Evolutionary conservation across 1,140 invertebrate genomes (phyloP), one percentile per base, ranked within the genome.

Genomic region (Anastrepha obliqua): DNA sequence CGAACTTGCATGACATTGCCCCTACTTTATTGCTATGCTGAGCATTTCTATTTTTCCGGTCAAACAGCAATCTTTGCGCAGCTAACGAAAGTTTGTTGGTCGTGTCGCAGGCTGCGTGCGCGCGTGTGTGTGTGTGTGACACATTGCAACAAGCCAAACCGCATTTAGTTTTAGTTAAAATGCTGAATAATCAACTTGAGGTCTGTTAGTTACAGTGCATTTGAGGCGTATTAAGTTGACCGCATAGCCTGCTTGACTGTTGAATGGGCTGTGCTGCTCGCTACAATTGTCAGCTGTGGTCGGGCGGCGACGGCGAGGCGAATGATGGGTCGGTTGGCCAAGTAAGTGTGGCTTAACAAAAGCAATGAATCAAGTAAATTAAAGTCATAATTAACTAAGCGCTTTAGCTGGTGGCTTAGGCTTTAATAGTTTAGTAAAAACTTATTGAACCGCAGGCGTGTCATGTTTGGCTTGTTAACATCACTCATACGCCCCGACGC

Each of bases 81-180:
- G 74, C 44, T 55, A 81, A 47, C 74, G 74, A 81, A 55, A 20
- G 74, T 81, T 81, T 81, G 44, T 42, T 47, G 42, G 15, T 55
- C 47, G 47, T 9, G 7, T 44, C 15, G 60, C 60, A 62, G 11
- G 8, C 0, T 62, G 13, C 15, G 60, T 62, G 13, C 15, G 60
- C 15, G n/a, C 15, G 60, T 62, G 60, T 17, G 2, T 62, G 60
- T 62, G 8, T 62, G 74, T 15, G 17, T 15, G 5, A 17, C 17
- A 47, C n/a, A 17, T 81, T 81, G 74, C 74, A 20, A 20, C 47
- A 81, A 81, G 74, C 74, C 74, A 81, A 81, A 81, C 74, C 74
- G 74, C 74, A 81, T 81, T 81, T 81, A 81, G 74, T 81, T 81
- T 81, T 81, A 81, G 74, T 81, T 81, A 55, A 81, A 81, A 81